Conservation (phyloP, 2,113 vertebrate species). For the Pelvicachromis taeniatus region DNA sequence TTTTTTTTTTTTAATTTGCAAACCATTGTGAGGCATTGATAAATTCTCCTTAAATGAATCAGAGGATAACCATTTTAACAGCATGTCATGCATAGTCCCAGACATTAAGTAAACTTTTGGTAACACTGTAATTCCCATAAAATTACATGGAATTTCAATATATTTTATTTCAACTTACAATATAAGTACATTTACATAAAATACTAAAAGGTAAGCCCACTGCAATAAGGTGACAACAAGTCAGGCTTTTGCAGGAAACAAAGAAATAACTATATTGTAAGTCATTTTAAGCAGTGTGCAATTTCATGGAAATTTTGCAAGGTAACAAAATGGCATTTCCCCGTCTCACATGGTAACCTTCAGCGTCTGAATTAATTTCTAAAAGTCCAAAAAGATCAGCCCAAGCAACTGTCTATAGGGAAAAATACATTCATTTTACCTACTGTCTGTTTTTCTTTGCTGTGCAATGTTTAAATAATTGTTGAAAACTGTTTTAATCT, state of each 20-base stretch:
- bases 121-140: background rate
- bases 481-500: background rate
- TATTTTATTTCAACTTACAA: background rate
- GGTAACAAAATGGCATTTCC: background rate
- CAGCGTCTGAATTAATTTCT: background rate
- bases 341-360: background rate
- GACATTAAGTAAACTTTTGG: background rate
- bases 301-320: background rate
- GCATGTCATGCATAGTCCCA: background rate
- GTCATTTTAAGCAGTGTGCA: background rate
- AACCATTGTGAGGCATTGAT: background rate
- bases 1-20: background rate
- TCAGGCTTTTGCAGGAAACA: background rate
- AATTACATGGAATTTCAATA: background rate
- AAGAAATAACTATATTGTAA: background rate
- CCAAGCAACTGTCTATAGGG: background rate
- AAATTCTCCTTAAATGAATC: background rate
- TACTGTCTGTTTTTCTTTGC: background rate
- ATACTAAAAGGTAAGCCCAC: background rate
- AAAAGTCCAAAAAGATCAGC: background rate
- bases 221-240: background rate
- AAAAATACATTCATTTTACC: background rate
- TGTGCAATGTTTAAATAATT: background rate
- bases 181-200: background rate
- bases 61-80: background rate